Evolutionary conservation across 2,113 vertebrate genomes (phyloP).

Genomic region (Cyprichromis sp.): DNA sequence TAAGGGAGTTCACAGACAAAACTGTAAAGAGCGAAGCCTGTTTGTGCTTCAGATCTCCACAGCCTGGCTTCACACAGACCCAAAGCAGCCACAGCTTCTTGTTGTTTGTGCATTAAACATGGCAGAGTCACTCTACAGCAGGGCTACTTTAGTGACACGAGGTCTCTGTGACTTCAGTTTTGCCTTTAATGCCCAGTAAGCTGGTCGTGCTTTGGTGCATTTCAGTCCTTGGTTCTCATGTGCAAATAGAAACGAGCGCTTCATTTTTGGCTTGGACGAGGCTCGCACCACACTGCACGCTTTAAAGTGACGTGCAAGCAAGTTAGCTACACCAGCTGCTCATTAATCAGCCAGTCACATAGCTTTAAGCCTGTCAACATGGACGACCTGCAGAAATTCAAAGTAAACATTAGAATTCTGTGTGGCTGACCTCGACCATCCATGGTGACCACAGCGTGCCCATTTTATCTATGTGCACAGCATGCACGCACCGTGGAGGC

Average conservation of each 20-base stretch:
- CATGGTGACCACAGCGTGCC: neutral
- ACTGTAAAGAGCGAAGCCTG: neutral
- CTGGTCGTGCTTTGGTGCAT: neutral
- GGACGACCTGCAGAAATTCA: neutral
- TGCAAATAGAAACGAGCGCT: neutral
- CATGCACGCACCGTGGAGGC: neutral
- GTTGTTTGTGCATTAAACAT: neutral
- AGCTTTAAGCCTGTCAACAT: neutral
- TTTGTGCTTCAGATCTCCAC: neutral
- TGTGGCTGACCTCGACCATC: neutral
- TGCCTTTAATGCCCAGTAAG: neutral
- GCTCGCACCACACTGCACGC: neutral
- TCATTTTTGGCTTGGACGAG: neutral
- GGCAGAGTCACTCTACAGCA: neutral
- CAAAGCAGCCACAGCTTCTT: neutral
- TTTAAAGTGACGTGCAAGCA: neutral
- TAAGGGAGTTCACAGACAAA: constrained; percentile 13
- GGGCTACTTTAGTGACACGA: neutral
- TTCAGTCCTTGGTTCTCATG: neutral
- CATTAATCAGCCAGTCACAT: neutral
- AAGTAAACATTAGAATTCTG: neutral
- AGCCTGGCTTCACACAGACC: neutral
- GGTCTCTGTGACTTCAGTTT: neutral
- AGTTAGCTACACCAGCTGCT: neutral
- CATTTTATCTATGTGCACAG: neutral